Evolutionary conservation across 2,113 vertebrate genomes (phyloP).

Genomic region (Ciconia maguari): DNA sequence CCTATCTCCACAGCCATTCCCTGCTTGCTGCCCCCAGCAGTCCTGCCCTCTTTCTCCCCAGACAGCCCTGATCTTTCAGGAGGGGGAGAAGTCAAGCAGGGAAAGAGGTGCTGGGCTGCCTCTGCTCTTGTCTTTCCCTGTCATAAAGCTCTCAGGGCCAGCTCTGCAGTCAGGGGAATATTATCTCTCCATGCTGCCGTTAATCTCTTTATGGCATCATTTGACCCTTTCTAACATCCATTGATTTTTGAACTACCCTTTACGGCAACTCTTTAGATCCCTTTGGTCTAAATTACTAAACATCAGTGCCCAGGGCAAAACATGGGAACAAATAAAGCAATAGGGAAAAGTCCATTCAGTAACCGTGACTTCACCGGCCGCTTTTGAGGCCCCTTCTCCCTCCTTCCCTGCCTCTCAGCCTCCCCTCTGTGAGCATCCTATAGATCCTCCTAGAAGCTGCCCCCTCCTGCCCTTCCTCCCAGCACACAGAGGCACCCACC

Average conservation of each 20-base stretch:
- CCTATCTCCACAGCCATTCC: not conserved
- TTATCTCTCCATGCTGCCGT: conserved; percentile 49
- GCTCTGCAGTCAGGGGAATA: conserved; percentile 10
- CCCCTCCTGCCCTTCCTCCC: not conserved
- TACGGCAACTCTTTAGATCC: not conserved
- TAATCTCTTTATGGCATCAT: conserved; percentile 61
- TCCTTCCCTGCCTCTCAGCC: not conserved
- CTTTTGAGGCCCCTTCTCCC: not conserved
- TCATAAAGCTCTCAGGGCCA: not conserved
- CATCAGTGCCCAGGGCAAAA: conserved; percentile 12
- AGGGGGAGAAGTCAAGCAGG: not conserved
- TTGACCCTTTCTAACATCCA: conserved; percentile 59
- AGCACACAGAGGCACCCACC: not conserved
- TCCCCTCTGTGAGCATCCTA: not conserved
- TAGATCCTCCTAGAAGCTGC: not conserved
- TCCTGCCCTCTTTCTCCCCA: not conserved
- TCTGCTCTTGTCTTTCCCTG: not conserved
- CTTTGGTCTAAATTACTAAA: conserved; percentile 57
- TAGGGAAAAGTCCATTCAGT: not conserved
- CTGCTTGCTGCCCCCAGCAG: not conserved
- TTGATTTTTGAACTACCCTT: conserved; percentile 62
- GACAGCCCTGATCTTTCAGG: not conserved
- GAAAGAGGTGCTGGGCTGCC: not conserved
- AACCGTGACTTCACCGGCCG: not conserved
- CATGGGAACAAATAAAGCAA: conserved; percentile 5